phyloP scores from a whole-genome alignment of 2,888 invertebrate genomes.

The Phragmatobia fuliginosa region DNA sequence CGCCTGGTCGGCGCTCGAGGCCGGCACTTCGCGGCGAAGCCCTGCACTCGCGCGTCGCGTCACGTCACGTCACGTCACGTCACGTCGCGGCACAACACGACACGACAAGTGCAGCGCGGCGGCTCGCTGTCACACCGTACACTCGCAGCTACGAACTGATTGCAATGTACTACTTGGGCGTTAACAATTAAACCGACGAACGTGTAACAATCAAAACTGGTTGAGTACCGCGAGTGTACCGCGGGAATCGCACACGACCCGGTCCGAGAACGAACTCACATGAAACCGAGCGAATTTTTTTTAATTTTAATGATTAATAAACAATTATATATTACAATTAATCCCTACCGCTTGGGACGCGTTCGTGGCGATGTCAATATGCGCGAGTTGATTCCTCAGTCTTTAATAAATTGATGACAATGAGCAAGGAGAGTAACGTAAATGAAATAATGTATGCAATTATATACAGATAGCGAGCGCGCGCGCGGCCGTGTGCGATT shows the following conservation, averaged over 20 bases:
- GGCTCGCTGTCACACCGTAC: conserved; percentile 26
- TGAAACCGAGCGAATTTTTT: conserved; percentile 68
- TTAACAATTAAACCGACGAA: conserved; percentile 39
- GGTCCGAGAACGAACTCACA: conserved; percentile 59
- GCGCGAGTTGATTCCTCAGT: conserved; percentile 86
- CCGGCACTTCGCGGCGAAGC: conserved; percentile 10
- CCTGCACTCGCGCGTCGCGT: background rate
- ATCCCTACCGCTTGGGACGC: conserved; percentile 77
- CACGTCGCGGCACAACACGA: no score
- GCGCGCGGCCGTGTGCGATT: conserved; percentile 57
- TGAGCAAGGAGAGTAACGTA: conserved; percentile 84
- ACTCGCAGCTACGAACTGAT: conserved; percentile 34
- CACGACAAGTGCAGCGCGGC: conserved; percentile 5
- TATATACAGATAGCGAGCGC: conserved; percentile 77
- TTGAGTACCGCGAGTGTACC: conserved; percentile 54
- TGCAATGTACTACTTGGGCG: conserved; percentile 33
- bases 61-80: no score
- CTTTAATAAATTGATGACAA: conserved; percentile 86
- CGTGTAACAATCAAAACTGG: conserved; percentile 45
- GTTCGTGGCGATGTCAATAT: conserved; percentile 84
- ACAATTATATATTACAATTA: conserved; percentile 76
- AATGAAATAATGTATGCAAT: conserved; percentile 84
- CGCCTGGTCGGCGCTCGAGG: conserved; percentile 63
- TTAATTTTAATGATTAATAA: conserved; percentile 67
- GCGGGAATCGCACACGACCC: conserved; percentile 57